Evolutionary conservation across 2,888 invertebrate genomes (phyloP).

Genomic region (Andrena haemorrhoa): DNA sequence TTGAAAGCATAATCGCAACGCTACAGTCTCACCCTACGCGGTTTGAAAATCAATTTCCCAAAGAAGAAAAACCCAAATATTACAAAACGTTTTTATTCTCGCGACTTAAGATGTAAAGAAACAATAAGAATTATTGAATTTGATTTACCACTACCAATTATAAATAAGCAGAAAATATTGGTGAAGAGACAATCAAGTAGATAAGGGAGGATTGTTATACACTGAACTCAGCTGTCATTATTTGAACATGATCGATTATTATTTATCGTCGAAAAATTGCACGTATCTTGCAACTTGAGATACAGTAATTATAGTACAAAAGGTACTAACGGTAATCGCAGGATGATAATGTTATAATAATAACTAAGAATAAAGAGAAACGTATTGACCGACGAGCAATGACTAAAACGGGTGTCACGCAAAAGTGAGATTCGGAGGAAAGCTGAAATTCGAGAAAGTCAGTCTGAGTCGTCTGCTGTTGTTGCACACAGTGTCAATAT

Average conservation of each 20-base stretch:
- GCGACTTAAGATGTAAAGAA: no score
- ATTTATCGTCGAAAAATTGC: conserved; percentile 83
- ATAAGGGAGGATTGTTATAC: background rate
- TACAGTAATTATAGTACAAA: conserved; percentile 83
- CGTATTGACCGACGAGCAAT: conserved; percentile 60
- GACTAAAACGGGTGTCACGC: conserved; percentile 50
- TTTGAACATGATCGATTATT: conserved; percentile 83
- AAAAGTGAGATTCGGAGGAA: conserved; percentile 62
- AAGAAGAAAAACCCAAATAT: no score
- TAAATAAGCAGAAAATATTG: no score
- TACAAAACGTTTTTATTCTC: no score
- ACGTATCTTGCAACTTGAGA: conserved; percentile 80
- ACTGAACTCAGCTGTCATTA: conserved; percentile 40
- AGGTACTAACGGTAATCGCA: conserved; percentile 79
- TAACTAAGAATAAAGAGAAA: conserved; percentile 59
- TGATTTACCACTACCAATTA: no score
- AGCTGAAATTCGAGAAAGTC: conserved; percentile 65
- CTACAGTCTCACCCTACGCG: no score
- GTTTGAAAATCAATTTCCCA: no score
- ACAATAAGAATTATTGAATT: no score
- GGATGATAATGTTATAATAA: conserved; percentile 71
- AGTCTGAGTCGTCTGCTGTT: conserved; percentile 66
- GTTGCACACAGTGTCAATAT: conserved; percentile 19
- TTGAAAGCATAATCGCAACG: no score
- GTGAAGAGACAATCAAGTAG: background rate